Evolutionary conservation across 2,113 vertebrate genomes (phyloP), one percentile per base, ranked within the genome.

Genomic region (Tragelaphus scriptus): DNA sequence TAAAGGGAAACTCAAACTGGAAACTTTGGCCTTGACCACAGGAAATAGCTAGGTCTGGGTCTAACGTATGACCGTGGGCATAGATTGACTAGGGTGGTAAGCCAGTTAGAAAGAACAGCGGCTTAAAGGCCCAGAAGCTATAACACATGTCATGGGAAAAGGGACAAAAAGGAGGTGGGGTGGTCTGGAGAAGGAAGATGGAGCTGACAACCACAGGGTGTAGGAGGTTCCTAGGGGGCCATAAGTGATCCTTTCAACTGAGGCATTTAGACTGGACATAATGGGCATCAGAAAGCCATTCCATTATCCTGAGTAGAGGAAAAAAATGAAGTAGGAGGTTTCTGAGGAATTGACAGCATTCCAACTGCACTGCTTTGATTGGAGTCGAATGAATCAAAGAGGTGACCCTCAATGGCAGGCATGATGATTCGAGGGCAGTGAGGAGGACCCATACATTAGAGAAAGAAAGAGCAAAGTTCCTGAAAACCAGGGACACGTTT

Each of bases 1-100:
- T 47, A 55, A 82, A 32, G 17, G 15, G 59, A 58, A 63, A 82
- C 15, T 15, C 32, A 32, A 86, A 32, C 56, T 53, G 30, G 56
- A 68, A 61, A 55, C 7, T 56, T 32, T 85, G 65, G 28, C 61
- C 14, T 13, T 68, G 55, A 28, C 47, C 19, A 36, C 14, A n/a
- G 4, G 63, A 58, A 68, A 53, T 3, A 26, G 77, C 68, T 19
- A 36, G 55, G 19, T 65, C 61, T 23, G 44, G 12, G 30, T 49
- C 55, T 36, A 21, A 7, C 0, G 0, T 16, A 40, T 6, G 40
- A 16, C 36, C 13, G 7, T 15, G 30, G 68, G 9, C 4, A 25
- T n/a, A 63, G 56, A 32, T 9, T 11, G 2, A 58, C 23, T 49
- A 44, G 7, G 53, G 15, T 51, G 23, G 0, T 63, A 21, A 96